Evolutionary conservation across 2,888 invertebrate species (phyloP), one percentile per base, ranked within the genome.

Genomic region (Scotopteryx bipunctaria): DNA sequence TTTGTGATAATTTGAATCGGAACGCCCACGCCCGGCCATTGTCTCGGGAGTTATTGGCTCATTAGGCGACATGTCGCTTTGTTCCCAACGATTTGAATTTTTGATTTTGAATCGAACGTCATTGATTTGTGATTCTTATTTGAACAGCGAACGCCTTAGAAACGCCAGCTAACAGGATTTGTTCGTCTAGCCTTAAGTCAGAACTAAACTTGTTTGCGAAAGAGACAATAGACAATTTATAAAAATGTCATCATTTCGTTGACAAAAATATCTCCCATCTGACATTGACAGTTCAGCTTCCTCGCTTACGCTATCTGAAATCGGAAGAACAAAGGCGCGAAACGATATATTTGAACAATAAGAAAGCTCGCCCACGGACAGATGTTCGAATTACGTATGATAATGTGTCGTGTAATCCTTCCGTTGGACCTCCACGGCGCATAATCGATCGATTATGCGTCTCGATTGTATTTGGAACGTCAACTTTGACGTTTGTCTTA

Each of bases 41-140:
- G 90, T 90, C 84, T 86, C 75, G 73, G 76, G 79, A 87, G 85
- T 89, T 89, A 90, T 90, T 85, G 89, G 86, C 86, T 90, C 89
- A 90, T 90, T 89, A 89, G 82, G 73, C 81, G 70, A 83, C 81
- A 78, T 77, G 83, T 81, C 81, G 81, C 81, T 81, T 81, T 83
- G 83, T 81, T 76, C 80, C 71, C 67, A 67, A 64, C 69, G 73
- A 87, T 88, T 87, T 87, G 81, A 87, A 88, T 88, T 83, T 87
- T 87, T 87, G 82, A 88, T 86, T 85, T 83, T 81, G 55, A 83
- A 86, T 87, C 84, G 83, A 83, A 81, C 80, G 71, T 69, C 75
- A 86, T 86, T 80, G 84, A 86, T 84, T 83, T 78, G 73, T 78
- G 69, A 55, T 41, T 59, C 55, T 48, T 57, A 45, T 56, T 58